Conservation (phyloP, 1,140 invertebrate species). For the Yoshiicerus persimilis region DNA sequence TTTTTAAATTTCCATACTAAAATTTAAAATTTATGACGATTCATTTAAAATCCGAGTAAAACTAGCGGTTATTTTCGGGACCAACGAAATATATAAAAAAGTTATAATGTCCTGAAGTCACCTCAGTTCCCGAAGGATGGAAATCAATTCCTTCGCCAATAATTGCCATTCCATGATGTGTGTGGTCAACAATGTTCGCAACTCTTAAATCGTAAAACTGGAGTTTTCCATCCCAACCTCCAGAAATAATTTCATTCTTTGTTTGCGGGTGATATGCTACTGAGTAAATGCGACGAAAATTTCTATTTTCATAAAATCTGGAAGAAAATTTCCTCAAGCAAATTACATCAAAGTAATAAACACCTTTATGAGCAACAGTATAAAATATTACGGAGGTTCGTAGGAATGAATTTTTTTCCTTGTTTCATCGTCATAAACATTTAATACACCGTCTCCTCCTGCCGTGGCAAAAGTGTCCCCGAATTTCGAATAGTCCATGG, state of each 20-base stretch:
- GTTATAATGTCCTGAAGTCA: too few species aligned
- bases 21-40: too few species aligned
- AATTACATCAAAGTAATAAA: neutral
- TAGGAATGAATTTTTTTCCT: neutral
- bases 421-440: conserved; percentile 40
- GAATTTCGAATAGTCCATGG: conserved; percentile 6
- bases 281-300: conserved; percentile 29
- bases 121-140: conserved; percentile 33
- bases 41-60: too few species aligned
- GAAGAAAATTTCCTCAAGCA: too few species aligned
- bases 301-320: conserved; percentile 31
- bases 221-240: conserved; percentile 33
- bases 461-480: conserved; percentile 28
- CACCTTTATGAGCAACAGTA: neutral
- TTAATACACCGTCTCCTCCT: conserved; percentile 18
- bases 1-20: too few species aligned
- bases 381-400: conserved; percentile 24
- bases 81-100: too few species aligned
- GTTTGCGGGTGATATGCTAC: conserved; percentile 30
- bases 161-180: conserved; percentile 27
- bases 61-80: too few species aligned
- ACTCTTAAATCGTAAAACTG: conserved; percentile 30
- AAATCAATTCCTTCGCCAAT: conserved; percentile 33
- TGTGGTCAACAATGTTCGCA: neutral
- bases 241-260: conserved; percentile 32